These are phyloP conservation scores for Gorsachius goisagi DNA, from an alignment of 2,113 vertebrate species.

Conservation along the genomic window DNA sequence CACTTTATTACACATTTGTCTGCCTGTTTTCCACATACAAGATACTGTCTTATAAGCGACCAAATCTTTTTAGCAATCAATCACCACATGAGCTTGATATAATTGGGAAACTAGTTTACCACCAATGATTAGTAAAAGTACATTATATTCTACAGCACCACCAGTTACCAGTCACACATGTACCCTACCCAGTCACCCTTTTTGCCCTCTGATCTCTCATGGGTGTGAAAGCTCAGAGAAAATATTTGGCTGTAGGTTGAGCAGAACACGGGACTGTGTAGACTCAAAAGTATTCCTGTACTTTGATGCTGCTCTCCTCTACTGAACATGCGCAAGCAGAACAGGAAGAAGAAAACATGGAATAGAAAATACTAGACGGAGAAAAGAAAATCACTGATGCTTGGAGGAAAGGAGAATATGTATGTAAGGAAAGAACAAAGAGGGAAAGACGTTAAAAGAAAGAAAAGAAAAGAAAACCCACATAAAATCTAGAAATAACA, in stretches of 20 bases:
- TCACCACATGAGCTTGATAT: not conserved
- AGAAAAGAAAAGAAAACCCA: rapidly evolving
- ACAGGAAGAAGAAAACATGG: not conserved
- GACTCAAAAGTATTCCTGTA: not conserved
- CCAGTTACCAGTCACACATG: not conserved
- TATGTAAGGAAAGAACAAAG: not conserved
- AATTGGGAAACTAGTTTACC: not conserved
- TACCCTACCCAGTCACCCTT: not conserved
- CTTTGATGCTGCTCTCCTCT: not conserved
- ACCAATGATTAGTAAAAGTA: not conserved
- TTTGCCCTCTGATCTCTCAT: not conserved
- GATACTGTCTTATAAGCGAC: not conserved
- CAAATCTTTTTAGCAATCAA: not conserved
- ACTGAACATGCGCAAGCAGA: not conserved
- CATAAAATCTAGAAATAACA: not conserved
- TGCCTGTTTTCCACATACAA: not conserved
- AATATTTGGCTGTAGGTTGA: not conserved
- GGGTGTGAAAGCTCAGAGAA: not conserved
- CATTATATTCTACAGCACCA: not conserved
- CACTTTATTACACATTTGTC: not conserved
- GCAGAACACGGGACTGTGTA: not conserved
- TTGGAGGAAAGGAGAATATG: not conserved
- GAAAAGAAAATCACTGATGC: not conserved
- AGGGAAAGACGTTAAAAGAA: not conserved
- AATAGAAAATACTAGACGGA: not conserved